These are phyloP conservation scores for Spatulosminthurus flaviceps DNA, from an alignment of 2,888 invertebrate genomes.

Conservation along the genomic window DNA sequence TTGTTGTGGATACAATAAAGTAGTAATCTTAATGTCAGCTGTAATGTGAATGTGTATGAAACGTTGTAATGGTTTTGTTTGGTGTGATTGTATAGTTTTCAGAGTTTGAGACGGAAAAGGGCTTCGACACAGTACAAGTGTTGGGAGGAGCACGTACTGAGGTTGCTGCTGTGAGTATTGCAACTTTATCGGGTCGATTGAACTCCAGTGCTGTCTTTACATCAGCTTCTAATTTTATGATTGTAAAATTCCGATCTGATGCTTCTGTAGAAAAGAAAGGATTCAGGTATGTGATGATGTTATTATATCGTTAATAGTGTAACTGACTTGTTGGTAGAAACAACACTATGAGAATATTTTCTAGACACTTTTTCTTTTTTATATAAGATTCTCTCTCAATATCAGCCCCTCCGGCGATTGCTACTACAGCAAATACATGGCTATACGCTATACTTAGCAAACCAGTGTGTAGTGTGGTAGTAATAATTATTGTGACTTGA, in stretches of 20 bases:
- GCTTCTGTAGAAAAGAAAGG: conserved; percentile 92
- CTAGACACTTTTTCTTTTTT: conserved; percentile 6
- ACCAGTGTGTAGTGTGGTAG: neutral
- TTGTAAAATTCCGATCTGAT: conserved; percentile 95
- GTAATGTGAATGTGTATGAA: conserved; percentile 9
- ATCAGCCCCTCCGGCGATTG: no score
- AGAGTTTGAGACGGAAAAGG: conserved; percentile 96
- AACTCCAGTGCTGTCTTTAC: conserved; percentile 86
- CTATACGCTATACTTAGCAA: no score
- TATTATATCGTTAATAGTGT: neutral
- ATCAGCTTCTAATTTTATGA: conserved; percentile 97
- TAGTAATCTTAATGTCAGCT: no score
- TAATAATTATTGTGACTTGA: neutral
- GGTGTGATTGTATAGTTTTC: conserved; percentile 75
- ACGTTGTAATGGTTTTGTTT: neutral
- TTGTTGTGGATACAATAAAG: no score
- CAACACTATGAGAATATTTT: neutral
- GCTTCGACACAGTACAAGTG: conserved; percentile 95
- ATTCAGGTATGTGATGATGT: conserved; percentile 74
- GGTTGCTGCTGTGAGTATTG: conserved; percentile 89
- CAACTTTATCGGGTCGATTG: conserved; percentile 90
- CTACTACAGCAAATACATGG: no score
- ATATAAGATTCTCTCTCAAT: neutral
- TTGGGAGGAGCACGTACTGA: conserved; percentile 94
- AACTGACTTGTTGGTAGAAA: neutral